Percentiles rank a stretch among this genome's conserved stretches.
phyloP scores from a whole-genome alignment of 2,888 invertebrate species.

The Drosophila macrospina region DNA sequence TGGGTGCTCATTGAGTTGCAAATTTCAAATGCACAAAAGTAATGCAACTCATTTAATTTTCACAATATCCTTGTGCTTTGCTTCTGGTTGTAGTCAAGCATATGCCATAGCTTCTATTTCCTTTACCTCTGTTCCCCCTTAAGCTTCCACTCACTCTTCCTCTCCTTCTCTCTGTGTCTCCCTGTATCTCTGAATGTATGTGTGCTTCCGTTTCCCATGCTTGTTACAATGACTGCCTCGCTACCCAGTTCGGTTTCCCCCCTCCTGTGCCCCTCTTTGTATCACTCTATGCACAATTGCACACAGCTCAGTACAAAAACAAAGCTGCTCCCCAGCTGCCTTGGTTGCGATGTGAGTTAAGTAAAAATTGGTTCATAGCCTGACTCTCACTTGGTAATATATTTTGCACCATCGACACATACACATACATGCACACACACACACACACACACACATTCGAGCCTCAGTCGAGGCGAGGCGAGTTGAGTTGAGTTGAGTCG shows the following conservation, averaged over 20 bases:
- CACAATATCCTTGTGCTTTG: slow-evolving; percentile 79
- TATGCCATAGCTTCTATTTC: slow-evolving; percentile 49
- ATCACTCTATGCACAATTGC: slow-evolving; percentile 78
- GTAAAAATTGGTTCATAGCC: slow-evolving; percentile 76
- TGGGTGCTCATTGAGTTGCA: slow-evolving; percentile 78
- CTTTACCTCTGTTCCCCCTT: slow-evolving; percentile 2
- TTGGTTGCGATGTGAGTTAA: slow-evolving; percentile 62
- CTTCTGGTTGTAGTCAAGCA: slow-evolving; percentile 59
- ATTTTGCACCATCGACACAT: slow-evolving; percentile 70
- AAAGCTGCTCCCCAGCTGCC: slow-evolving; percentile 52
- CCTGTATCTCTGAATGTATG: not conserved
- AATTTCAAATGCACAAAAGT: slow-evolving; percentile 81
- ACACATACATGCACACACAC: slow-evolving; percentile 27
- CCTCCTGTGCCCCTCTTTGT: slow-evolving; percentile 47
- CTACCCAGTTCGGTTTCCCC: slow-evolving; percentile 30
- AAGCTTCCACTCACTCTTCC: slow-evolving; percentile 8
- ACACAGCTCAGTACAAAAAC: slow-evolving; percentile 61
- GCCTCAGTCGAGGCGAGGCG: not conserved
- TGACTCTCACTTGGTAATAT: slow-evolving; percentile 65
- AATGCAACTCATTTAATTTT: slow-evolving; percentile 81
- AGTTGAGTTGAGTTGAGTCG: slow-evolving; percentile 37
- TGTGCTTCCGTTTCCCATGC: slow-evolving; percentile 71
- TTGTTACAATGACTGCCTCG: slow-evolving; percentile 64
- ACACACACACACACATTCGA: slow-evolving; percentile 13
- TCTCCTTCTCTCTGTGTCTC: slow-evolving; percentile 2